phyloP scores from a whole-genome alignment of 1,140 invertebrate genomes.

The Drosophila funebris region DNA sequence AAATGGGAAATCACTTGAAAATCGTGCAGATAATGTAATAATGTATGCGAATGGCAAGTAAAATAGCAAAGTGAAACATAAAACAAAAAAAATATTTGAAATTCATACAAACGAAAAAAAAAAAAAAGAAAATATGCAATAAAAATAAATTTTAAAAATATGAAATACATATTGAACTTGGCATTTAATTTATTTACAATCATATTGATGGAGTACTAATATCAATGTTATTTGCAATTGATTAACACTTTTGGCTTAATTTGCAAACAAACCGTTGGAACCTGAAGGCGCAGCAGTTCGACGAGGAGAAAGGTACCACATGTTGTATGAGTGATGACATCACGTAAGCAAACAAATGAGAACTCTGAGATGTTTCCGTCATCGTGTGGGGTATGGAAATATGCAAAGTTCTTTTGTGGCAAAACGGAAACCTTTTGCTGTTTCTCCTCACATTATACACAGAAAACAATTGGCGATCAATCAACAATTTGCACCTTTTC shows the following conservation, averaged over 20 bases:
- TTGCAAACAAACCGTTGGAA: no score
- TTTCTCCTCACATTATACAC: constrained; percentile 30
- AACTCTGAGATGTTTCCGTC: not conserved
- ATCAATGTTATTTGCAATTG: not conserved
- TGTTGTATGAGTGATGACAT: constrained; percentile 29
- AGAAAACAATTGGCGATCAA: constrained; percentile 51
- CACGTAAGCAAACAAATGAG: constrained; percentile 2
- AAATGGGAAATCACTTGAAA: constrained; percentile 66
- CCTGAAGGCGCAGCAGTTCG: not conserved
- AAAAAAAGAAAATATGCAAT: constrained; percentile 68
- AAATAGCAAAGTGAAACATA: constrained; percentile 56
- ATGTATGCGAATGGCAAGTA: constrained; percentile 73
- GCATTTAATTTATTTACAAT: constrained; percentile 36
- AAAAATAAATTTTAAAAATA: constrained; percentile 81
- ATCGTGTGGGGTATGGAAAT: no score
- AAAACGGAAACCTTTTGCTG: constrained; percentile 48
- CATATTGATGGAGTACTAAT: not conserved
- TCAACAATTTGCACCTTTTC: constrained; percentile 62
- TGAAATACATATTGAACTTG: constrained; percentile 50
- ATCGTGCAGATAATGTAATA: constrained; percentile 69
- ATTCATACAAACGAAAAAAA: constrained; percentile 60
- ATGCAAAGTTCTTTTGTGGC: constrained; percentile 24
- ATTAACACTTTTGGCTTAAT: not conserved
- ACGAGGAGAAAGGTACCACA: not conserved
- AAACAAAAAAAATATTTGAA: constrained; percentile 60